Evolutionary conservation across 2,797 vertebrate genomes (phyloP).

Genomic region (Parauchenoglanis punctatus): DNA sequence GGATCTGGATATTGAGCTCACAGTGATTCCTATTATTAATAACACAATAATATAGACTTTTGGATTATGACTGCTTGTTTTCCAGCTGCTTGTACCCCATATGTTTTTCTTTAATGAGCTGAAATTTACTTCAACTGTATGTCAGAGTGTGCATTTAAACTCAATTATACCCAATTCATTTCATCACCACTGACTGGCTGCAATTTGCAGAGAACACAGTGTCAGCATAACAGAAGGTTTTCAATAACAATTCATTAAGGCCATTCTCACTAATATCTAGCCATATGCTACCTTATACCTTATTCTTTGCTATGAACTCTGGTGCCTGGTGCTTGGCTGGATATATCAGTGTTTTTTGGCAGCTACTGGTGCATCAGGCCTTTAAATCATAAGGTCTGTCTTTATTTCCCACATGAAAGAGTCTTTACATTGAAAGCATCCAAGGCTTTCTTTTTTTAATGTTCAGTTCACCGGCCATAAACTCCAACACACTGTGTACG

Average conservation of each 20-base stretch:
- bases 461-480: background rate
- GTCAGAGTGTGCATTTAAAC: background rate
- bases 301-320: background rate
- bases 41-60: background rate
- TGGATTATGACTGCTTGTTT: background rate
- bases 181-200: background rate
- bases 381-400: slow-evolving; percentile 2
- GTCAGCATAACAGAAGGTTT: background rate
- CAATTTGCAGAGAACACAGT: background rate
- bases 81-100: background rate
- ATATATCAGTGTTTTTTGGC: background rate
- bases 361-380: background rate
- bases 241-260: background rate
- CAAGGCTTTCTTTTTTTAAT: slow-evolving; percentile 15
- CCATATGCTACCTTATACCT: background rate
- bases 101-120: background rate
- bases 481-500: slow-evolving; percentile 17
- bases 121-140: background rate
- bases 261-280: background rate
- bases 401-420: slow-evolving; percentile 31
- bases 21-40: background rate
- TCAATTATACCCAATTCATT: background rate
- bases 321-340: background rate
- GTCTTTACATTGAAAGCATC: background rate
- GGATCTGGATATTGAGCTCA: background rate